Base-by-base conservation (phyloP, 2,888 invertebrate species). In the Platycheirus rosarum region DNA sequence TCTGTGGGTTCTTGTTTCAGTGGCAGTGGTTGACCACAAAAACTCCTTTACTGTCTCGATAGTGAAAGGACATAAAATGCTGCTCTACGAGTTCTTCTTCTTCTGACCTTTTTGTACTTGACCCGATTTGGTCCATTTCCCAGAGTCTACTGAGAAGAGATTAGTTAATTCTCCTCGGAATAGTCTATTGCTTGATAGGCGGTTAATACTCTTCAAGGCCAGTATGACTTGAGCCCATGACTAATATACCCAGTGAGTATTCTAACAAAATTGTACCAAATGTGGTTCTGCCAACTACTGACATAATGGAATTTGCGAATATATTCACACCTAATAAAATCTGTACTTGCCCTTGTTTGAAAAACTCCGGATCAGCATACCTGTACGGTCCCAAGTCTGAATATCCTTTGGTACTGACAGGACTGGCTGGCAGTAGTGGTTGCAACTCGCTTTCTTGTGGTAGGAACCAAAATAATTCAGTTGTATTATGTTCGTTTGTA, bases 381-480 rank as follows among this genome's bases (percentile, higher is more conserved):
- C 13, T 48, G 35, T 46, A 9, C 13, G 35, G 16, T 23, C 9
- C 14, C 37, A 16, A 2, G 11, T 62, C 13, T 49, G n/a, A 4
- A 1, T 23, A 8, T 3, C 14, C 14, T 13, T 32, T 14, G 1
- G 2, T 4, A n/a, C 11, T 1, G n/a, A 49, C 0, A 1, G 3
- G 1, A 2, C 9, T 26, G 0, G 4, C 9, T 35, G 20, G 35
- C 14, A 48, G n/a, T 3, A 23, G 1, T 16, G 49, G 49, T 1
- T 14, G 14, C 49, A 37, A 49, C 14, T 40, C 14, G 16, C 23
- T 37, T 49, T 63, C 63, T 37, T 63, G 40, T 40, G 65, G 49
- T 8, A 65, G 4, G 6, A 65, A 49, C 65, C 40, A 65, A 8
- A 65, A 14, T 0, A 5, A 7, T 9, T 23, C 63, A 1, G 7